Base-by-base conservation (phyloP, 2,888 invertebrate genomes). In the Marronus borbonicus region DNA sequence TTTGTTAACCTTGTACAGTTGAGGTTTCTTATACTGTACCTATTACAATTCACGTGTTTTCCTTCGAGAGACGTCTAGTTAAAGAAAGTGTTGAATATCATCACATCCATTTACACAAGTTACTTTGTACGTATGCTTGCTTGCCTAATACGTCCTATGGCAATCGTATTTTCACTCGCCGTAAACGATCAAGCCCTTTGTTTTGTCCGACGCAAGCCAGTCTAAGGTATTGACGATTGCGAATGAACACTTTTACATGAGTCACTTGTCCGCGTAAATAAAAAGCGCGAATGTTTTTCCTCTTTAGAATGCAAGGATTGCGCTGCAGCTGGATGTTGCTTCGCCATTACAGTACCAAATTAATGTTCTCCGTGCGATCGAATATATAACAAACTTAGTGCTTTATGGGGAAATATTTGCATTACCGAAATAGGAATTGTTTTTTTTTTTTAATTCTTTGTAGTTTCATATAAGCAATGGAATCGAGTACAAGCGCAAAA, bases 241-340 rank as follows among this genome's bases (percentile, higher is more conserved):
- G 69, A 78, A 70, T 69, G 76, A 64, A 78, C 78, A 76, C 76
- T 76, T 79, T 76, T 78, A 77, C 78, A 78, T 78, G 78, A 76
- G 44, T 79, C 79, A 76, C 55, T 68, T 75, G 79, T 58, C 74
- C 62, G 66, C 60, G 28, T 24, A 20, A 24, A 52, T 24, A 66
- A 49, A 68, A 55, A 65, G 75, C 74, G 68, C 62, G 36, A 65
- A 74, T 60, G 77, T 66, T 64, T 79, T 64, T 44, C 79, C 75
- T 74, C 72, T 74, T 79, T 44, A 20, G 77, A 79, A 50, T 24
- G 49, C 24, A 50, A 77, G n/a, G 39, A 39, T 50, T 20, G 10
- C 12, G 8, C 44, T 8, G 1, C 44, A 12, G 44, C 12, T 44
- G 44, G 12, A 8, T 44, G 44, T 8, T 8, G 44, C 44, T 44